Percentiles rank a stretch among this genome's conserved stretches.
Evolutionary conservation across 2,888 invertebrate species (phyloP).

Genomic region (Imbricaverruca yamaguchii): DNA sequence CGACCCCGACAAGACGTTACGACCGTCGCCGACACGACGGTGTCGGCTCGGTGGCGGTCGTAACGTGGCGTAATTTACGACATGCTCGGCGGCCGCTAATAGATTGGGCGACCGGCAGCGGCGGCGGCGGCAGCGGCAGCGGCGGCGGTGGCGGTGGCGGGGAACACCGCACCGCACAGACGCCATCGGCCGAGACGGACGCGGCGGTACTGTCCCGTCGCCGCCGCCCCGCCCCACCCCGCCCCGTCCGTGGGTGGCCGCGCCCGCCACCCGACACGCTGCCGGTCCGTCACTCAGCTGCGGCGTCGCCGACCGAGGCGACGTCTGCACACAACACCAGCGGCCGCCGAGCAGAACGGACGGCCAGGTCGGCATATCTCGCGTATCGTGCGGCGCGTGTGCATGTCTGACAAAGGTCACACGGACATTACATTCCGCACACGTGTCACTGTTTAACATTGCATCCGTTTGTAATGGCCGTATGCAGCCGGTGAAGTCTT

Average conservation of each 20-base stretch:
- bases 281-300: too few relatives aligned
- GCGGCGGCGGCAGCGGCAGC: neutral
- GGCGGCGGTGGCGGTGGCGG: neutral
- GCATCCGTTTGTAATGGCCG: neutral
- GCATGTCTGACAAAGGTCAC: neutral
- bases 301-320: too few relatives aligned
- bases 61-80: slow-evolving; percentile 10
- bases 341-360: too few relatives aligned
- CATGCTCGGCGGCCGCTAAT: neutral
- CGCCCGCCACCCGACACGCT: too few relatives aligned
- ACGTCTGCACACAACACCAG: too few relatives aligned
- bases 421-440: neutral
- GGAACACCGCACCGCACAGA: neutral
- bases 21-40: too few relatives aligned
- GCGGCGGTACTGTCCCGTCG: too few relatives aligned
- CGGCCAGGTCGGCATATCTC: too few relatives aligned
- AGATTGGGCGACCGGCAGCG: neutral
- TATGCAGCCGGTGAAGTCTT: too few relatives aligned
- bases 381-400: neutral
- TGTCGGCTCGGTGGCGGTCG: neutral
- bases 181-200: neutral
- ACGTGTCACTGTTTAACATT: neutral
- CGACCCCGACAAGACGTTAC: too few relatives aligned
- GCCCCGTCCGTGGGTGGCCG: too few relatives aligned
- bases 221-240: too few relatives aligned